These are phyloP conservation scores for Oreonectes daqikongensis DNA, from an alignment of 2,797 vertebrate genomes.

Conservation along the genomic window DNA sequence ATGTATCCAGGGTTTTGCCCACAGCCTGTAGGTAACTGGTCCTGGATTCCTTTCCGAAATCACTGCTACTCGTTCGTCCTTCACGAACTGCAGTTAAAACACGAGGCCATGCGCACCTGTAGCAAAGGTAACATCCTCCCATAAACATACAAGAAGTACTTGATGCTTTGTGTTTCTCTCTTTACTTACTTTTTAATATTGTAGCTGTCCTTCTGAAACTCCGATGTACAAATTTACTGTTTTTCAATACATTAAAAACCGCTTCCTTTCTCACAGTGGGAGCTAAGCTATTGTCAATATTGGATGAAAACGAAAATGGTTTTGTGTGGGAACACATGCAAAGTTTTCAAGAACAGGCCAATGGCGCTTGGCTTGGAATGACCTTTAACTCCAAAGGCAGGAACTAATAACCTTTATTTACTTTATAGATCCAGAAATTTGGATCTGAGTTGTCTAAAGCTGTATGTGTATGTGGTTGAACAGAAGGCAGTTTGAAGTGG, in stretches of 20 bases:
- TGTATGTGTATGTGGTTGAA: constrained; percentile 35
- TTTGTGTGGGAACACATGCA: constrained; percentile 97
- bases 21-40: constrained; percentile 79
- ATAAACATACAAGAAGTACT: neutral
- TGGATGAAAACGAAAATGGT: constrained; percentile 91
- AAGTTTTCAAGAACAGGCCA: constrained; percentile 81
- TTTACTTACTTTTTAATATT: too few relatives aligned
- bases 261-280: constrained; percentile 76
- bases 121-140: constrained; percentile 78
- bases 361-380: constrained; percentile 95
- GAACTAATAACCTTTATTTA: neutral
- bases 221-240: too few relatives aligned
- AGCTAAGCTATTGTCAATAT: constrained; percentile 87
- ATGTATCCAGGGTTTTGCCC: constrained; percentile 85
- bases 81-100: constrained; percentile 83
- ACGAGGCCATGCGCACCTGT: constrained; percentile 85
- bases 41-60: constrained; percentile 93
- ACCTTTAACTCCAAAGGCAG: constrained; percentile 86
- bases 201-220: too few relatives aligned
- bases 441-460: constrained; percentile 5
- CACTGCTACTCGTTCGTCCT: constrained; percentile 95
- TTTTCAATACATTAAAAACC: too few relatives aligned
- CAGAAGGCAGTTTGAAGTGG: constrained; percentile 89
- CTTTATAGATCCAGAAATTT: neutral
- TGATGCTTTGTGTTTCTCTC: too few relatives aligned